Evolutionary conservation across 1,140 invertebrate genomes (phyloP).

Genomic region (Zophobas atratus): DNA sequence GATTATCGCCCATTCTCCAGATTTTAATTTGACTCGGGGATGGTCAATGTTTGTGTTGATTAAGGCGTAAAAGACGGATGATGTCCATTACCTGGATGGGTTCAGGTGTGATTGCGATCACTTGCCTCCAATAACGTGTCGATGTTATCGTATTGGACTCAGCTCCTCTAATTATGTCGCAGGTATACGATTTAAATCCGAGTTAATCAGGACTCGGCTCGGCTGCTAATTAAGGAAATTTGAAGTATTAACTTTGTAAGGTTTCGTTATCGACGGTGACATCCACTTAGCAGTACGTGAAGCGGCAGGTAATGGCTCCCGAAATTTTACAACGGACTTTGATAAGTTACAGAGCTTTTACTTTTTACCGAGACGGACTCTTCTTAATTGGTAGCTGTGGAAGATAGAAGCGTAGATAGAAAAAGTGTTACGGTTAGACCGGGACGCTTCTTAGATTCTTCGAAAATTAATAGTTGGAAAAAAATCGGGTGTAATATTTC

Average conservation of each 20-base stretch:
- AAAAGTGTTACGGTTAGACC: too few relatives aligned
- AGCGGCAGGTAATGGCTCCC: conserved; percentile 26
- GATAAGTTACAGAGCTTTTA: conserved; percentile 6
- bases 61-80: conserved; percentile 57
- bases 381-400: background rate
- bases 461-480: background rate
- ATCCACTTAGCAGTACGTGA: conserved; percentile 22
- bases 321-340: conserved; percentile 21
- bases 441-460: background rate
- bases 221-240: conserved; percentile 41
- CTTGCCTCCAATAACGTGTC: conserved; percentile 55
- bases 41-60: conserved; percentile 43
- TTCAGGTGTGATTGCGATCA: conserved; percentile 57
- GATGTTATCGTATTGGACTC: conserved; percentile 54
- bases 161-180: conserved; percentile 48
- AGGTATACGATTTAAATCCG: conserved; percentile 40
- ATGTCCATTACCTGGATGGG: conserved; percentile 50
- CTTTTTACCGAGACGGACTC: background rate
- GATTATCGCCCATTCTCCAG: too few relatives aligned
- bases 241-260: conserved; percentile 22
- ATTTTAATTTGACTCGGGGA: background rate
- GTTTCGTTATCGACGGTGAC: conserved; percentile 24
- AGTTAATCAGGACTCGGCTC: conserved; percentile 40
- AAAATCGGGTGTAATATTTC: background rate
- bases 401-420: background rate